Base-by-base conservation (phyloP, 2,888 invertebrate genomes). In the Orthosia cruda region DNA sequence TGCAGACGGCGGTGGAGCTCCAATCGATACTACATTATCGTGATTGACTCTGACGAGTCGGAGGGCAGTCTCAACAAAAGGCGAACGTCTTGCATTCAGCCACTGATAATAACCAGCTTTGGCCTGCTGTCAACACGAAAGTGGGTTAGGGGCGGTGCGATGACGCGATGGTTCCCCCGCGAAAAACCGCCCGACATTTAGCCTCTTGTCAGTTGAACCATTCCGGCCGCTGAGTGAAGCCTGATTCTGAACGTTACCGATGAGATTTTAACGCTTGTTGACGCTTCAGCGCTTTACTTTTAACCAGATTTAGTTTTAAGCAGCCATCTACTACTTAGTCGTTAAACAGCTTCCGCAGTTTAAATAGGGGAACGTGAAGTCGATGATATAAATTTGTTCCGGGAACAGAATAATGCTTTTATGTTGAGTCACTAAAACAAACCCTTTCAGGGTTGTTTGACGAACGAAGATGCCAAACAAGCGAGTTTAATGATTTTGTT, bases 101-200 rank as follows among this genome's bases (percentile, higher is more conserved):
- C 65, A 62, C 62, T 86, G 74, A 85, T 89, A 89, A 85, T 89
- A 89, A 88, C 89, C 79, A 88, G 77, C 89, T 91, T 92, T 92
- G 91, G 90, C 91, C 90, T 85, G 84, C 71, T 89, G 89, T 88
- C 87, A 81, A 80, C 73, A 78, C 58, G 84, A 87, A 91, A 91
- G 85, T 92, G 87, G 92, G 91, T 89, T 90, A 91, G 87, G 87
- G 75, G 77, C 64, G 76, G 58, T 65, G 69, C 75, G 68, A 74
- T 84, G 81, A 81, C 77, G 73, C 75, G 65, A 52, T 63, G 59
- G 67, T 52, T 55, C 65, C 62, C 76, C 67, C 59, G 54, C 69
- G 61, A 81, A 77, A 85, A 85, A 64, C 72, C 63, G 80, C 74
- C 71, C 69, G 72, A 74, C 79, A 80, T 80, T 81, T 78, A 74